These are phyloP conservation scores for Pheosia gnoma DNA, from an alignment of 2,888 invertebrate genomes.

Conservation along the genomic window DNA sequence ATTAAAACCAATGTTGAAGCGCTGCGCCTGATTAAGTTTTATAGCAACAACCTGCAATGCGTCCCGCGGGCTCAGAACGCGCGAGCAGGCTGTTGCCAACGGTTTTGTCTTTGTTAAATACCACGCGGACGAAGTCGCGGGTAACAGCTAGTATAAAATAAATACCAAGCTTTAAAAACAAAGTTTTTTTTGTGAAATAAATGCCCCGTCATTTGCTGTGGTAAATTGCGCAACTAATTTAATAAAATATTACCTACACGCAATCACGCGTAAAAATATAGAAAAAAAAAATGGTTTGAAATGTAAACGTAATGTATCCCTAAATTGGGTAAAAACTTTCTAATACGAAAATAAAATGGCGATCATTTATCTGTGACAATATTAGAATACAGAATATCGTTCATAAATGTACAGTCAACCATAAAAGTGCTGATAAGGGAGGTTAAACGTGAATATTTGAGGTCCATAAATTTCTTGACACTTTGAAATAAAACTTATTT, in stretches of 20 bases:
- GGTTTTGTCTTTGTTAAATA: too few relatives aligned
- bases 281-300: slow-evolving; percentile 7
- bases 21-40: too few relatives aligned
- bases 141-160: too few relatives aligned
- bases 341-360: slow-evolving; percentile 8
- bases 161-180: not conserved
- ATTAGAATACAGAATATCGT: slow-evolving; percentile 6
- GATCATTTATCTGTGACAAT: slow-evolving; percentile 8
- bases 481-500: too few relatives aligned
- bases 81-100: too few relatives aligned
- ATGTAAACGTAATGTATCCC: slow-evolving; percentile 8
- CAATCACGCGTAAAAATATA: not conserved
- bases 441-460: not conserved
- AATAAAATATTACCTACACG: not conserved
- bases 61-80: too few relatives aligned
- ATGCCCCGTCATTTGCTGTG: not conserved
- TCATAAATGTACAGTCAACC: slow-evolving; percentile 3
- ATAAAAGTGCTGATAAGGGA: slow-evolving; percentile 8
- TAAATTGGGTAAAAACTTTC: slow-evolving; percentile 9
- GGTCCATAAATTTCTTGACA: not conserved
- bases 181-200: not conserved
- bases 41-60: too few relatives aligned
- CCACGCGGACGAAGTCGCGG: too few relatives aligned
- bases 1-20: too few relatives aligned
- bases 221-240: not conserved